These are phyloP conservation scores for Rotaria socialis DNA, from an alignment of 2,888 invertebrate genomes.

Conservation along the genomic window DNA sequence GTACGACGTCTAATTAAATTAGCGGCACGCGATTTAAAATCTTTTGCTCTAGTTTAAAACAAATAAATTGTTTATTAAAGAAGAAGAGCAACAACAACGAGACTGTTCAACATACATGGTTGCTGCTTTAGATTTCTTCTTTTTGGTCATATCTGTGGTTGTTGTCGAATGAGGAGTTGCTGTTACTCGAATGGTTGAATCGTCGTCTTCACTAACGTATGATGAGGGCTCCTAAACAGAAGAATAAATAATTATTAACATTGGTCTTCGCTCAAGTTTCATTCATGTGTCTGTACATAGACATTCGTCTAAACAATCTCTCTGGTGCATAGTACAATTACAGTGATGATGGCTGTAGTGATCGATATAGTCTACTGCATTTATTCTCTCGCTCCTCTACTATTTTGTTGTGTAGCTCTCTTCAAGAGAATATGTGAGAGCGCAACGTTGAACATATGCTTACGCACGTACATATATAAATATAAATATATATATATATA, in stretches of 20 bases:
- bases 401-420: neutral
- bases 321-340: neutral
- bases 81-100: no score
- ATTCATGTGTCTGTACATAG: neutral
- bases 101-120: neutral
- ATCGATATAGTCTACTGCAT: slow-evolving; percentile 26
- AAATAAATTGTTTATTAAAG: neutral
- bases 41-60: slow-evolving; percentile 58
- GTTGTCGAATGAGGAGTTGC: neutral
- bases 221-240: neutral
- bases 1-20: slow-evolving; percentile 60
- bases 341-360: slow-evolving; percentile 6
- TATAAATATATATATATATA: no score
- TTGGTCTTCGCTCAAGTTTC: neutral
- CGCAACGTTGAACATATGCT: slow-evolving; percentile 14
- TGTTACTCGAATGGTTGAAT: neutral
- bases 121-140: slow-evolving; percentile 16
- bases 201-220: slow-evolving; percentile 7
- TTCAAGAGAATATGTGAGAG: neutral
- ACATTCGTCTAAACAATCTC: neutral
- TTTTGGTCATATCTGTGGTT: neutral
- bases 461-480: neutral
- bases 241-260: neutral
- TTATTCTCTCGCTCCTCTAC: neutral
- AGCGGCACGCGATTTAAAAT: slow-evolving; percentile 61